phyloP scores from a whole-genome alignment of 2,113 vertebrate species.

The Microcebus tavaratra region DNA sequence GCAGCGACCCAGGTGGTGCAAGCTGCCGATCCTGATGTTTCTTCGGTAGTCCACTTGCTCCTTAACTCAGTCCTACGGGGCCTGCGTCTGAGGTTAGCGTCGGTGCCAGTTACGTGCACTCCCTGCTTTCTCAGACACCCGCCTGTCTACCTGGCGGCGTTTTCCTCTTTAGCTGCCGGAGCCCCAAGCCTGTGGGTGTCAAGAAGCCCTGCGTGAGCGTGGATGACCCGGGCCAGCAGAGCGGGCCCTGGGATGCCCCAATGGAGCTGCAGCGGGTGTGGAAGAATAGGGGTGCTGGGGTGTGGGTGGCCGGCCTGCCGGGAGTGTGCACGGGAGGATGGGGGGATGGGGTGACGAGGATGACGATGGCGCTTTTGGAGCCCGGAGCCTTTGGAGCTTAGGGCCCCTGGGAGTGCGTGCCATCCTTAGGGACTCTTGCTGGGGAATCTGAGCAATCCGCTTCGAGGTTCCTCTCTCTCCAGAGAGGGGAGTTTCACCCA shows the following conservation, averaged over 20 bases:
- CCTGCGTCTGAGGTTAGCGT: not conserved
- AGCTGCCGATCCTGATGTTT: not conserved
- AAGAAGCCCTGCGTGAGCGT: not conserved
- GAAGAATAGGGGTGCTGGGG: too few species aligned
- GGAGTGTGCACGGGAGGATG: not conserved
- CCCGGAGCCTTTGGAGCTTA: rapidly evolving
- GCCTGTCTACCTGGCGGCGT: not conserved
- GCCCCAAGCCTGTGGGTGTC: not conserved
- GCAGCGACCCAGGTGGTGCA: not conserved
- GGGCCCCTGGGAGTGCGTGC: not conserved
- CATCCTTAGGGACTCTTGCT: not conserved
- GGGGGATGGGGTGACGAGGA: not conserved
- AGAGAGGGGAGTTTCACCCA: conserved; percentile 42
- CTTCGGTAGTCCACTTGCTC: not conserved
- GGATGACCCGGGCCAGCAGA: not conserved
- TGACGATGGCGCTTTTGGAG: not conserved
- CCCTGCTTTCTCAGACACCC: not conserved
- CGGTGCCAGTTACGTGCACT: rapidly evolving
- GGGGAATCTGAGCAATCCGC: not conserved
- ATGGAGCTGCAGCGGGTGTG: not conserved
- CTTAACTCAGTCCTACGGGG: not conserved
- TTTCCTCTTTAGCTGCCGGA: not conserved
- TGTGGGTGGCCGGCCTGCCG: not conserved
- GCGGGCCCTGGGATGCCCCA: not conserved
- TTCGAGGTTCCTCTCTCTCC: conserved; percentile 13